Base-by-base conservation (phyloP, 2,113 vertebrate genomes). In the Oncorhynchus tshawytscha region DNA sequence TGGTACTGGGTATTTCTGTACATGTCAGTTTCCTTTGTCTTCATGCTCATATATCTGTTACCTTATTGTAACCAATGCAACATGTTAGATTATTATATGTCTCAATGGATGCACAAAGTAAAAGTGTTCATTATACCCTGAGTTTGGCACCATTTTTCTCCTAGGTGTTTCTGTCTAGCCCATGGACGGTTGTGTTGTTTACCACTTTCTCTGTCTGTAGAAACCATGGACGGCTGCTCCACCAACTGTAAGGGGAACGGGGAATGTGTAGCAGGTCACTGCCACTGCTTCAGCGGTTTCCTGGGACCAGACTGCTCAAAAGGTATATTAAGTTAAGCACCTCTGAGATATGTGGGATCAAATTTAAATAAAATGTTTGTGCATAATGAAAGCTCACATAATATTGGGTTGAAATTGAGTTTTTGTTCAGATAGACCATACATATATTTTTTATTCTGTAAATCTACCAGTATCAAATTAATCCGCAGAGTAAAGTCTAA, bases 231-330 rank as follows among this genome's bases (percentile, higher is more conserved):
- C 78, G 97, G 97, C 78, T 99, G 97, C 85, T 95, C 97, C 48
- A 97, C 96, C 54, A 95, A 96, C 91, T 99, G 97, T 81, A 97
- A 98, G 80, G 96, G 96, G 69, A 99, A 99, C 45, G 97, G 97
- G 87, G 97, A 99, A 85, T 99, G 97, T 72, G 96, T 99, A 68
- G 96, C 97, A 0, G 97, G 97, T 54, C 96, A 97, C 89, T 99
- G 97, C 83, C 97, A 98, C 88, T 99, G 97, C 89, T 99, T 98
- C 78, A 93, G 96, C 9, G 97, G 97, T 71, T 98, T 98, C 88
- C 88, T 99, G 84, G 97, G 97, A 71, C 96, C 97, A 5, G 96
- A 97, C 83, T 99, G 97, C 86, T 95, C 96, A 81, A 97, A 96
- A 96, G 97, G 97, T 99, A 68, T 5, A 54, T 18, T 54, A 18